Evolutionary conservation across 1,140 invertebrate genomes (phyloP), one percentile per base, ranked within the genome.

Genomic region (Monochamus saltuarius): DNA sequence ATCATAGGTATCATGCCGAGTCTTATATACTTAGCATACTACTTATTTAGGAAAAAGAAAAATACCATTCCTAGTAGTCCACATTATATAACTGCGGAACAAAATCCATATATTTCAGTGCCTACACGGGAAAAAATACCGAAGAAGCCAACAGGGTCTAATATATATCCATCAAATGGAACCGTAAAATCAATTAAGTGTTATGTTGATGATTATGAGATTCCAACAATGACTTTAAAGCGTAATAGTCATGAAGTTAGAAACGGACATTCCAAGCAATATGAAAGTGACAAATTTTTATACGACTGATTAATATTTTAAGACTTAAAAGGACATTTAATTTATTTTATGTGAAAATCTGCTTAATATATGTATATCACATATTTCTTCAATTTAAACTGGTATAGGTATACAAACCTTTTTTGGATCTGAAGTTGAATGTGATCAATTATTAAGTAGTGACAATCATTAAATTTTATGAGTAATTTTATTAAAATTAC

Each of bases 31-130:
- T 40, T 63, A 38, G 49, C 16, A 8, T 55, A 34, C 47, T 56
- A 47, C 49, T 64, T 39, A 14, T 17, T 67, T 11, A 65, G 77
- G 76, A 57, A 78, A 74, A 56, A 74, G 73, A 53, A 78, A 79
- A 43, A 78, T 78, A 75, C 82, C 1, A 80, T 89, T 7, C 87
- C 88, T 0, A 80, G 84, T 10, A 87, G 84, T 47, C 88, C 89
- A 0, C 89, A 90, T 73, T 92, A 92, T 67, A 90, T 91, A 51
- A 85, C 85, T 13, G 79, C 83, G 0, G 90, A 89, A 69, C 89
- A 89, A 67, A 92, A 92, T 74, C 87, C 89, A 58, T 92, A 92
- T 71, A 89, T 90, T 40, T 86, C 88, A n/a, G 84, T 92, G 34
- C 89, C 84, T 78, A 3, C 79, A 77, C 43, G 80, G 79, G 78